Base-by-base conservation (phyloP, 2,113 vertebrate species). In the Clarias gariepinus region DNA sequence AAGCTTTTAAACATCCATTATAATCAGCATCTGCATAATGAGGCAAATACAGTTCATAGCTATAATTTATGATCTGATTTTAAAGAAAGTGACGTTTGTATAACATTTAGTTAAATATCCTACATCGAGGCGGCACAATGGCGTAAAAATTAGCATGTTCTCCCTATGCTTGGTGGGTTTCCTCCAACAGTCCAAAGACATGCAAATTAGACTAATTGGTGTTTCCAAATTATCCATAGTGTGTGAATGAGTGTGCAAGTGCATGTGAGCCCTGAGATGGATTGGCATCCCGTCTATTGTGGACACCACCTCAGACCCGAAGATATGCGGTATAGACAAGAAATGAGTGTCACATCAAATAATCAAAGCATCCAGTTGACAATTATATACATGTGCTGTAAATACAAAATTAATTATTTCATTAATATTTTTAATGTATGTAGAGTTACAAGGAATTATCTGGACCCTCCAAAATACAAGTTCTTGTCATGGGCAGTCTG, bases 1-100 rank as follows among this genome's bases (percentile, higher is more conserved):
- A 30, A 79, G 77, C 77, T 60, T 60, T 79, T 79, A 12, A 58
- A 21, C 28, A 58, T 58, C 55, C 53, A 60, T 79, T 79, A 60
- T 30, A 33, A 79, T 58, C 47, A 21, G 13, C 47, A 53, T n/a
- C 52, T 78, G 55, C 55, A 60, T 58, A 79, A 60, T 33, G 55
- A 60, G 18, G 55, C 18, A 58, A 79, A 79, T 58, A 15, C 52
- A 79, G 58, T 58, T 3, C 52, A 28, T 3, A 57, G 7, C 0
- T 16, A 57, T 3, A 79, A 28, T 79, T 58, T 19, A 33, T 33
- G 12, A 79, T 58, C 16, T 19, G 55, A 58, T 33, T 58, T 57
- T 9, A 30, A 33, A 28, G 25, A 78, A 78, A 1, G 13, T 12
- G 16, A 19, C 2, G 5, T 79, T 58, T 58, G 11, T 33, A 9